Evolutionary conservation across 2,797 vertebrate species (phyloP).

Genomic region (Hypotaenidia okinawae): DNA sequence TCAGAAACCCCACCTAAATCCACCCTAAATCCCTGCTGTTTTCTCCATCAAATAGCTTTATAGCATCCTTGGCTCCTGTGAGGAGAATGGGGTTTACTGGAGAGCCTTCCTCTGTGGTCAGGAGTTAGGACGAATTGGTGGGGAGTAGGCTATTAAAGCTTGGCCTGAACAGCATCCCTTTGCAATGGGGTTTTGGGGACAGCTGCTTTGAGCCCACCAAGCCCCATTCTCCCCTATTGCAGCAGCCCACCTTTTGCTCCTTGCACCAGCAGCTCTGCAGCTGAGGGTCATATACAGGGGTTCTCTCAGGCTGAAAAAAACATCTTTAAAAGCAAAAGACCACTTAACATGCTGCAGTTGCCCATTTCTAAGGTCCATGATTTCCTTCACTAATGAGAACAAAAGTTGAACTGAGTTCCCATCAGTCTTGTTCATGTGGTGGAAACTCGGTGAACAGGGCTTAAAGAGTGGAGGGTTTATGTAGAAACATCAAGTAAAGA

Average conservation of each 20-base stretch:
- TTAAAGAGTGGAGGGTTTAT: neutral
- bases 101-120: neutral
- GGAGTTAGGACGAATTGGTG: neutral
- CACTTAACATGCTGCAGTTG: neutral
- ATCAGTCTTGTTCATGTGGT: neutral
- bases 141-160: neutral
- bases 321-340: neutral
- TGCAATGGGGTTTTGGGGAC: neutral
- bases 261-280: neutral
- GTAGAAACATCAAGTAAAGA: neutral
- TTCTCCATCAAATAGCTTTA: no score
- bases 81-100: neutral
- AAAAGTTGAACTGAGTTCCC: neutral
- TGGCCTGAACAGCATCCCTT: neutral
- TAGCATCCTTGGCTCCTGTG: neutral
- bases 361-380: neutral
- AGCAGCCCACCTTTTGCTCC: neutral
- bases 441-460: neutral
- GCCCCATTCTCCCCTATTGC: rapidly evolving
- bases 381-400: neutral
- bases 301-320: neutral
- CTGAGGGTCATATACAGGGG: neutral
- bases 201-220: neutral
- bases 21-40: neutral
- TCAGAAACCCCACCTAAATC: neutral